Base-by-base conservation (phyloP, 2,113 vertebrate genomes). In the Anas platyrhynchos region DNA sequence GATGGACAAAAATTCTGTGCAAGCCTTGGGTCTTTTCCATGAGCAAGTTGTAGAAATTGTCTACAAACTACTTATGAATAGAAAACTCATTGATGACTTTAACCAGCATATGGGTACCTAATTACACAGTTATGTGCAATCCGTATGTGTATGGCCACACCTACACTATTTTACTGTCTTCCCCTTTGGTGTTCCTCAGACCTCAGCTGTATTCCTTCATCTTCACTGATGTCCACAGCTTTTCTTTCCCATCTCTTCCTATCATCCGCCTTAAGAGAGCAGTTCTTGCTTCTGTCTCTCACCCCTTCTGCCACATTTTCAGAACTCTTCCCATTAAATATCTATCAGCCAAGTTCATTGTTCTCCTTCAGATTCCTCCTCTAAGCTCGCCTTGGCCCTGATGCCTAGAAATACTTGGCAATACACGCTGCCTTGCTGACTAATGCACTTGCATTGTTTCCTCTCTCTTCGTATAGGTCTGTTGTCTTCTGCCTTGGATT, bases 351-450 rank as follows among this genome's bases (percentile, higher is more conserved):
- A 1, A 3, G 8, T 38, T 90, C 61, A 41, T 78, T 90, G 76
- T 75, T 93, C 65, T 89, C 41, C 55, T 79, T 88, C 73, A 63
- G 55, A 94, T 81, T 92, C 69, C 61, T 93, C 59, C 86, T 88
- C 32, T 0, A 62, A 86, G 75, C 65, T 93, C 32, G 93, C 32
- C 86, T 96, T 96, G 95, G 86, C 95, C 23, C 50, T 4, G 46
- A 75, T 65, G 80, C 32, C 66, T 91, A 91, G 83, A 56, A 94
- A 94, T 91, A 68, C 17, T 95, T 96, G 96, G 95, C 95, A 95
- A 86, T 43, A 48, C 8, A 3, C 7, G 9, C 73, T 78, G 88
- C 52, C 86, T 77, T 94, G 15, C 94, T 91, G 91, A 89, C 86
- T 93, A 92, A 96, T 20, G 88, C 79, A 67, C 27, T 58, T 90